phyloP scores from a whole-genome alignment of 1,140 invertebrate species.

The Acromyrmex echinatior region DNA sequence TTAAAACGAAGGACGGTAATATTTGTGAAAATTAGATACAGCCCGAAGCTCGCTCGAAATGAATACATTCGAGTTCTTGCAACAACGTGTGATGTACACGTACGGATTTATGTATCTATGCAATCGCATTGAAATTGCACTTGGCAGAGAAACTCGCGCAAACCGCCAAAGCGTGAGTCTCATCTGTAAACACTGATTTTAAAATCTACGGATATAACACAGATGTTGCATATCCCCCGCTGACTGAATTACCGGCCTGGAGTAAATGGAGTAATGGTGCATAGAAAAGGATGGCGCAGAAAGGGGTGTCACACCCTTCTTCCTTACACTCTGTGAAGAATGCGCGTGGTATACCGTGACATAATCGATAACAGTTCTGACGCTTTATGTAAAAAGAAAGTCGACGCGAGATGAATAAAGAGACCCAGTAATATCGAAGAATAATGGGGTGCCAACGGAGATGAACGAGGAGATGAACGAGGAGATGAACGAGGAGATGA shows the following conservation, averaged over 20 bases:
- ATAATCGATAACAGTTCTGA: constrained; percentile 69
- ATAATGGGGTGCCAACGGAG: constrained; percentile 5
- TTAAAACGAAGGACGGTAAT: background rate
- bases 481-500: too few relatives aligned
- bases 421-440: background rate
- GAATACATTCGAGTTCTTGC: constrained; percentile 5
- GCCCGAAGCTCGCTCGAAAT: background rate
- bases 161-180: constrained; percentile 62
- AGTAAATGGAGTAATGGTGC: constrained; percentile 38
- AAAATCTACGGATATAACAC: constrained; percentile 21
- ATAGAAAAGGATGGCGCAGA: constrained; percentile 26
- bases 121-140: constrained; percentile 30
- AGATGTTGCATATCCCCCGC: background rate
- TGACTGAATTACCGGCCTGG: constrained; percentile 38
- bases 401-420: constrained; percentile 27
- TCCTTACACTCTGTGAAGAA: constrained; percentile 57
- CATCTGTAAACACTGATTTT: constrained; percentile 27
- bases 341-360: constrained; percentile 58
- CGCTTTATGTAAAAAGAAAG: background rate
- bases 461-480: too few relatives aligned
- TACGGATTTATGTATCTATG: background rate
- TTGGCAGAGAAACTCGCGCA: constrained; percentile 73
- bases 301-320: constrained; percentile 32
- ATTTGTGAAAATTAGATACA: constrained; percentile 35
- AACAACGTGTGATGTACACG: background rate